Evolutionary conservation across 2,888 invertebrate species (phyloP).

Genomic region (Busseola fusca): DNA sequence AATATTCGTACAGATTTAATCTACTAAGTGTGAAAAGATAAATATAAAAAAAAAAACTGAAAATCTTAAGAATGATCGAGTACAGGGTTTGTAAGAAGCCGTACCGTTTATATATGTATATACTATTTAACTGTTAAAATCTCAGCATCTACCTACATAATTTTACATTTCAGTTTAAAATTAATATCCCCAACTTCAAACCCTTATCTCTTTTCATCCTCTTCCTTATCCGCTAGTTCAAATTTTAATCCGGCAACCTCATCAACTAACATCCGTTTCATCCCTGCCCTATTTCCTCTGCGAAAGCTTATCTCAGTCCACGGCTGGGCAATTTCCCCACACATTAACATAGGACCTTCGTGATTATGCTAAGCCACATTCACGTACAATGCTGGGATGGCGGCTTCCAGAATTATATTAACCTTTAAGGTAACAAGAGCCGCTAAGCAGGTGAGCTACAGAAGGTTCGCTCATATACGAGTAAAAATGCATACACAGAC

Average conservation of each 20-base stretch:
- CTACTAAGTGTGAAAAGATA: not conserved
- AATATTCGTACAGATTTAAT: not conserved
- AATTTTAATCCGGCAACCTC: conserved; percentile 3
- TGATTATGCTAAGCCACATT: conserved; percentile 43
- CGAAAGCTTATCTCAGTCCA: conserved; percentile 35
- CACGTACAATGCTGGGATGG: conserved; percentile 17
- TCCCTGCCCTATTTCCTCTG: conserved; percentile 20
- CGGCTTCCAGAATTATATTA: conserved; percentile 38
- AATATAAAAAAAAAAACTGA: too few relatives aligned
- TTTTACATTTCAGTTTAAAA: not conserved
- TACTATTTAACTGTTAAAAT: not conserved
- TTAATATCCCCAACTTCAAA: too few relatives aligned
- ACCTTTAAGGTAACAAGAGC: conserved; percentile 23
- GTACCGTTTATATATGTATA: not conserved
- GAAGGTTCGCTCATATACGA: not conserved
- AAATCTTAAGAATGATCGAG: not conserved
- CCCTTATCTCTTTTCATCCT: not conserved
- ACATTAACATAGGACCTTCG: conserved; percentile 21
- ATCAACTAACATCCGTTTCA: conserved; percentile 6
- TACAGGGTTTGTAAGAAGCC: not conserved
- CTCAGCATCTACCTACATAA: not conserved
- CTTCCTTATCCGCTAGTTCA: not conserved
- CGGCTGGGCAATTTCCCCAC: conserved; percentile 29
- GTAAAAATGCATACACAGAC: not conserved
- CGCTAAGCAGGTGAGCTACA: not conserved